Evolutionary conservation across 2,888 invertebrate genomes (phyloP).

Genomic region (Parthenolecanium corni): DNA sequence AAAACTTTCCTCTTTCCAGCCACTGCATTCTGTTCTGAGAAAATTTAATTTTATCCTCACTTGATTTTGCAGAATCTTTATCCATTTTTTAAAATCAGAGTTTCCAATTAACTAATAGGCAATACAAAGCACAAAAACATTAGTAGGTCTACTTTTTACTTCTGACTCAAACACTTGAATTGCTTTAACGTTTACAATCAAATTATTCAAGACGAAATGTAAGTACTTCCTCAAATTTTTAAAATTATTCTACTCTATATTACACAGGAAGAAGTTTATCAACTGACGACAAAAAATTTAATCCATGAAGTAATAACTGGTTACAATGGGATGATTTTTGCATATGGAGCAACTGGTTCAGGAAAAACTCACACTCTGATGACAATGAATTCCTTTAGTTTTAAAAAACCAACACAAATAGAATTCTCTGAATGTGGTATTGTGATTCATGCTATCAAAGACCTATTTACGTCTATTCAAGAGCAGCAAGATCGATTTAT

Average conservation of each 20-base stretch:
- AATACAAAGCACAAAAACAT: too few species aligned
- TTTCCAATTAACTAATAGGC: too few species aligned
- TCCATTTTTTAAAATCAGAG: too few species aligned
- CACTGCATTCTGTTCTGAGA: background rate
- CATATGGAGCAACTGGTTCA: constrained; percentile 84
- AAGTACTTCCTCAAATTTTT: too few species aligned
- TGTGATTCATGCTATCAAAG: constrained; percentile 74
- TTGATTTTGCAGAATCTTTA: too few species aligned
- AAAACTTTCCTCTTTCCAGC: background rate
- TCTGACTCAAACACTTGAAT: too few species aligned
- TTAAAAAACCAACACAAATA: constrained; percentile 43
- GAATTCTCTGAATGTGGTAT: constrained; percentile 56
- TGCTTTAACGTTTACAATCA: too few species aligned
- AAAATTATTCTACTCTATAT: too few species aligned
- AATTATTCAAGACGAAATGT: too few species aligned
- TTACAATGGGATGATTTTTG: constrained; percentile 90
- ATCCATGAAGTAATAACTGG: constrained; percentile 76
- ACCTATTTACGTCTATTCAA: constrained; percentile 53
- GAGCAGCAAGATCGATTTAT: constrained; percentile 1
- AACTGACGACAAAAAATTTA: constrained; percentile 68
- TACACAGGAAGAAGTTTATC: constrained; percentile 76
- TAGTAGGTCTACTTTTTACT: too few species aligned
- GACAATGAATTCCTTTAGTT: constrained; percentile 5
- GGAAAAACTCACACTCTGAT: constrained; percentile 90
- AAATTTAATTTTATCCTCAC: too few species aligned